A percentile compares a stretch with the other conserved stretches of the same genome.
Evolutionary conservation across 2,888 invertebrate species (phyloP).

Genomic region (Drosophila birchii): DNA sequence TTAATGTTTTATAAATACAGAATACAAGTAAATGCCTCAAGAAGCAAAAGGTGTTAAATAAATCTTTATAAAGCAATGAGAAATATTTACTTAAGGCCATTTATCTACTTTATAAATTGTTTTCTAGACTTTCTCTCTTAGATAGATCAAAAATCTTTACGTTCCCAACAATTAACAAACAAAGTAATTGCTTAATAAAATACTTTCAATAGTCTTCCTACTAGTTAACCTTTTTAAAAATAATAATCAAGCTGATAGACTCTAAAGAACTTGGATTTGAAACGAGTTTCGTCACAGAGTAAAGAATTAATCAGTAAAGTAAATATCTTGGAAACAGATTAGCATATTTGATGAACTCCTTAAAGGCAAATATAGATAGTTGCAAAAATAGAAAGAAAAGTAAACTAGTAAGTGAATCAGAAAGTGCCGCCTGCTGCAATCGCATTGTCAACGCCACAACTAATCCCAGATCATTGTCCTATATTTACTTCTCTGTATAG

Average conservation of each 20-base stretch:
- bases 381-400: neutral
- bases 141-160: too few species aligned
- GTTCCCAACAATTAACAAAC: too few species aligned
- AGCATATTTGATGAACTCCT: slow-evolving; percentile 17
- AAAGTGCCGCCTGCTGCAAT: slow-evolving; percentile 23
- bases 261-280: neutral
- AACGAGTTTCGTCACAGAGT: neutral
- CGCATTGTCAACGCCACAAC: slow-evolving; percentile 14
- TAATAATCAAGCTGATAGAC: too few species aligned
- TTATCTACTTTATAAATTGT: neutral
- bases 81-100: neutral
- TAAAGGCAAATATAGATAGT: slow-evolving; percentile 10
- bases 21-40: neutral
- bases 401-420: neutral
- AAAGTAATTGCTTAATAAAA: neutral
- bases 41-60: neutral
- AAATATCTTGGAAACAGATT: neutral
- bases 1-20: too few species aligned
- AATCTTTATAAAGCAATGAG: neutral
- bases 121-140: neutral
- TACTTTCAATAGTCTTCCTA: neutral
- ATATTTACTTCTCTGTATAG: slow-evolving; percentile 1
- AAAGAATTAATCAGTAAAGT: neutral
- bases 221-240: slow-evolving; percentile 3
- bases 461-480: slow-evolving; percentile 10